These are phyloP conservation scores for Phrynocephalus guinanensis DNA, from an alignment of 2,797 vertebrate genomes.

Conservation along the genomic window DNA sequence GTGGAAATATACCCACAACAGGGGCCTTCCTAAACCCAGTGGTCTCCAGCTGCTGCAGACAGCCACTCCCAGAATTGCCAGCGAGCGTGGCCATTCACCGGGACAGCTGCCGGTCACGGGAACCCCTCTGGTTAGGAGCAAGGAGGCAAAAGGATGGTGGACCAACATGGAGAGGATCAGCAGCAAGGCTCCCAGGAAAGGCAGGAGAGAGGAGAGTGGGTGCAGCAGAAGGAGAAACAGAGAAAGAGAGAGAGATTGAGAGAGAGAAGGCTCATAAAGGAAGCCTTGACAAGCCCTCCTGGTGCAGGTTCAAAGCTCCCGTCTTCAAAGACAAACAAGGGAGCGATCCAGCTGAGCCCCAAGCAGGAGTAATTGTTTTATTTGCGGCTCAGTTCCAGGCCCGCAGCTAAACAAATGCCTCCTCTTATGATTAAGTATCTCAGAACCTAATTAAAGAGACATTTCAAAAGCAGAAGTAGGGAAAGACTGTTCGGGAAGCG, in stretches of 20 bases:
- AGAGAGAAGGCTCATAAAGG: neutral
- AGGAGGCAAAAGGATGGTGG: neutral
- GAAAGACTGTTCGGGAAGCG: too few species aligned
- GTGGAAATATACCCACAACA: too few species aligned
- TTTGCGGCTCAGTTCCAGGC: neutral
- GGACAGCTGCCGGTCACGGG: too few species aligned
- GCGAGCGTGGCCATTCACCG: too few species aligned
- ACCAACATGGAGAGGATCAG: neutral
- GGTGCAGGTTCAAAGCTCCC: neutral
- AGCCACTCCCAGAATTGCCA: too few species aligned
- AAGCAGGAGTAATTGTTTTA: neutral
- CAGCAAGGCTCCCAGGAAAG: too few species aligned
- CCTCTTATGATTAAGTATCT: slow-evolving; percentile 22
- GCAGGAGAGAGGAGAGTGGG: too few species aligned
- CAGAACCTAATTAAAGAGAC: slow-evolving; percentile 16
- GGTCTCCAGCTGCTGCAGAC: too few species aligned
- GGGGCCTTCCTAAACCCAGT: too few species aligned
- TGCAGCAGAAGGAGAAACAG: neutral
- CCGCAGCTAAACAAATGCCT: slow-evolving; percentile 8
- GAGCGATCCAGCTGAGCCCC: neutral
- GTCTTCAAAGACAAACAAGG: neutral
- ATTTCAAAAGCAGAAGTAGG: neutral
- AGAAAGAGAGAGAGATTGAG: too few species aligned
- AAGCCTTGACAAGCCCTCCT: neutral
- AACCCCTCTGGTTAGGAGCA: too few species aligned